Evolutionary conservation across 2,797 vertebrate genomes (phyloP).

Genomic region (Spinus olivaceus): DNA sequence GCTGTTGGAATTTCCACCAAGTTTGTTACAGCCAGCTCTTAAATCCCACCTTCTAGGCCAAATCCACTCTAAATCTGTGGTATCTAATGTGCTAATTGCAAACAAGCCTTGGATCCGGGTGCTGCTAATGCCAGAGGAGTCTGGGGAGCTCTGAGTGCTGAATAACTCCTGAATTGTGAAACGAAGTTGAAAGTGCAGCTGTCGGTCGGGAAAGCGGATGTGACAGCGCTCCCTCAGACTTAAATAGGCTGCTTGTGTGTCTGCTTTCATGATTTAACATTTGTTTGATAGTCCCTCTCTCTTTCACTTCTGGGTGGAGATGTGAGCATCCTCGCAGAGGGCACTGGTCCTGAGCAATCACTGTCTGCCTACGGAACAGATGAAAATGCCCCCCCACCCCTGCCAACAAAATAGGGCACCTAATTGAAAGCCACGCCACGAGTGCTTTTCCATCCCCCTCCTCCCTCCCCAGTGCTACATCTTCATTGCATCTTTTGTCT

Average conservation of each 20-base stretch:
- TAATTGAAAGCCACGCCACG: constrained; percentile 9
- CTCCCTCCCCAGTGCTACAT: neutral
- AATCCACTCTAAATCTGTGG: neutral
- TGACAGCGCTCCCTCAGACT: fast-evolving
- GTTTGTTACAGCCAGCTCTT: neutral
- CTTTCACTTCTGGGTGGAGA: neutral
- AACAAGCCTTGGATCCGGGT: neutral
- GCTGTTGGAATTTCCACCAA: neutral
- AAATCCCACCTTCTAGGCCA: neutral
- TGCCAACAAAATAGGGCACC: neutral
- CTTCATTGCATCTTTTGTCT: neutral
- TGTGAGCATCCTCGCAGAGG: neutral
- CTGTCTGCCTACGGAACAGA: neutral
- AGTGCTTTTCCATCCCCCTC: neutral
- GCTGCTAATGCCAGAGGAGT: neutral
- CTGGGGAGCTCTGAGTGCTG: neutral
- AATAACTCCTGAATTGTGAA: neutral
- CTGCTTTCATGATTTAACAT: constrained; percentile 7
- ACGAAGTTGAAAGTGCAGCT: neutral
- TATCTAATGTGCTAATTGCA: neutral
- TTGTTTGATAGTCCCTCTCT: neutral
- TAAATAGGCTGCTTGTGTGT: neutral
- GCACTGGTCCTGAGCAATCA: neutral
- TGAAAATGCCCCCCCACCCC: neutral
- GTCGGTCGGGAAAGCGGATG: neutral